phyloP scores from a whole-genome alignment of 1,140 invertebrate species.

The Thaumatotibia leucotreta region DNA sequence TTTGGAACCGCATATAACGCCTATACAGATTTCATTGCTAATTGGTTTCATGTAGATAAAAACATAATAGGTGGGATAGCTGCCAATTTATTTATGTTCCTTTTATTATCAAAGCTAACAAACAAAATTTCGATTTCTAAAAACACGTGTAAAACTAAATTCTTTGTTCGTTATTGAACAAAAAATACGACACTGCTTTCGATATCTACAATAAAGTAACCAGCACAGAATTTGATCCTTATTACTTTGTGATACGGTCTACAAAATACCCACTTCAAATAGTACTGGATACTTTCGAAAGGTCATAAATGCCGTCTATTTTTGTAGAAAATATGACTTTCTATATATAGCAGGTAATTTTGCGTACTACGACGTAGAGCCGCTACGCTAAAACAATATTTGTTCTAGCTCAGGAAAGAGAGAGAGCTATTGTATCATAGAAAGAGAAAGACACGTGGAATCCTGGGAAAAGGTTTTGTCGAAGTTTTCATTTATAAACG shows the following conservation, averaged over 20 bases:
- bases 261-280: background rate
- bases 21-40: no score
- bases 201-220: background rate
- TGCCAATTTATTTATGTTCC: no score
- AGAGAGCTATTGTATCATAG: background rate
- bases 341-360: constrained; percentile 16
- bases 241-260: background rate
- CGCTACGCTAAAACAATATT: constrained; percentile 46
- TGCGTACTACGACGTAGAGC: constrained; percentile 39
- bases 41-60: no score
- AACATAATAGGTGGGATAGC: no score
- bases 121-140: background rate
- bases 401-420: constrained; percentile 22
- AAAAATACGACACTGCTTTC: background rate
- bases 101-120: no score
- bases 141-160: background rate
- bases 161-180: background rate
- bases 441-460: background rate
- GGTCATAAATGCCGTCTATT: background rate
- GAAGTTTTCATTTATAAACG: no score
- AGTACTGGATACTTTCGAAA: background rate
- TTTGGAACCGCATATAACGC: no score
- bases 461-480: background rate
- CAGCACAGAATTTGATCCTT: background rate
- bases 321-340: background rate